Conservation (phyloP, 2,113 vertebrate genomes). For the Campylomormyrus tamandua region DNA sequence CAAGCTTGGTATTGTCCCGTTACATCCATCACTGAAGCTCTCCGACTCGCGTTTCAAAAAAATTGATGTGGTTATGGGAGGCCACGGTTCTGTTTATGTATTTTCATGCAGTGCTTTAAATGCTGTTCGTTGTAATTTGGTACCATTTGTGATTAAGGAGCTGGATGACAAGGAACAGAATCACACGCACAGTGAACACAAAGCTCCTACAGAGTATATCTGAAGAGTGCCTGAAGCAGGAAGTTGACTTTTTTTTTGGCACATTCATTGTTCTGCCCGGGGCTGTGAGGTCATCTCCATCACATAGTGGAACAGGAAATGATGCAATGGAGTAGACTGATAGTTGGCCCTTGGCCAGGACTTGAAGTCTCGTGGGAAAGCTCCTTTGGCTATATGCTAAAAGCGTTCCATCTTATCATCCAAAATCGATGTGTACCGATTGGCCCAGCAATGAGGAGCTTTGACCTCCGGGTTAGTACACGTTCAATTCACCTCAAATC, state of each 20-base stretch:
- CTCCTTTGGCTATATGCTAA: background rate
- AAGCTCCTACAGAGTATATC: background rate
- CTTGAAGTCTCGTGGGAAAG: slow-evolving; percentile 17
- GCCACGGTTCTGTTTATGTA: background rate
- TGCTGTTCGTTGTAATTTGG: background rate
- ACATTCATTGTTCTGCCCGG: slow-evolving; percentile 50
- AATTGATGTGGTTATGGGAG: background rate
- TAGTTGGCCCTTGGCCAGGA: slow-evolving; percentile 14
- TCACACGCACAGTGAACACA: background rate
- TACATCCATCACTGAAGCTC: background rate
- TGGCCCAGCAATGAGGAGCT: background rate
- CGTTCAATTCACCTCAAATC: background rate
- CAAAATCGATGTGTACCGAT: background rate
- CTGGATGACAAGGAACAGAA: background rate
- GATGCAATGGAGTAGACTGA: slow-evolving; percentile 33
- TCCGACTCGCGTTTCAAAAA: background rate
- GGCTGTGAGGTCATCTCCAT: slow-evolving; percentile 53
- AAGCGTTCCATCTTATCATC: background rate
- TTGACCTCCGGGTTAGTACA: background rate
- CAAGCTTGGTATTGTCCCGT: background rate
- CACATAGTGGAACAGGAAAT: slow-evolving; percentile 39
- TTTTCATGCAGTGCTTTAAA: background rate
- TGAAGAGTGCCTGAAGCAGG: slow-evolving; percentile 18
- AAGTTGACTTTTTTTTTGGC: slow-evolving; percentile 26
- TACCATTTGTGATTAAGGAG: background rate